Conservation (phyloP, 2,888 invertebrate genomes). For the Perdita meconis region DNA sequence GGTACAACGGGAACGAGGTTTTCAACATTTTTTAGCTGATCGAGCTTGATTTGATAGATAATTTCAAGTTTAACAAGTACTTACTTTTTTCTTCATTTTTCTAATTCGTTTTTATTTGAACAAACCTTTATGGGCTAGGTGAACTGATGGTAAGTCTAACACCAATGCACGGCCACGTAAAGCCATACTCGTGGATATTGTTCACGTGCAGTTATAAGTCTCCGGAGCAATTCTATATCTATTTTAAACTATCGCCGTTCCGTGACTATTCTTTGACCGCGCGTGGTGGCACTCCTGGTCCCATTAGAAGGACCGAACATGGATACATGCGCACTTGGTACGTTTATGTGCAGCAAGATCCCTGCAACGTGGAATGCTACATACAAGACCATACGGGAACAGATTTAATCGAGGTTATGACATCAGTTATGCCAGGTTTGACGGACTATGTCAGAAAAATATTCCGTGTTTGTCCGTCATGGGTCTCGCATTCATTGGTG, state of each 20-base stretch:
- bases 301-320: constrained; percentile 57
- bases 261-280: constrained; percentile 71
- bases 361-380: constrained; percentile 77
- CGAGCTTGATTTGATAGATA: no score
- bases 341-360: constrained; percentile 77
- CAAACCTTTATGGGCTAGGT: constrained; percentile 72
- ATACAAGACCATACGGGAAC: constrained; percentile 72
- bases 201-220: constrained; percentile 86
- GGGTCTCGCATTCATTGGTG: constrained; percentile 5
- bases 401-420: constrained; percentile 76
- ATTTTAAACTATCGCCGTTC: constrained; percentile 79
- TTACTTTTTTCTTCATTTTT: no score
- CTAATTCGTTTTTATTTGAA: neutral
- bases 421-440: constrained; percentile 80
- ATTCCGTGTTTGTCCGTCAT: constrained; percentile 71
- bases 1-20: constrained; percentile 64
- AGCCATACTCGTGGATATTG: constrained; percentile 82
- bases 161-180: constrained; percentile 83
- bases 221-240: constrained; percentile 81
- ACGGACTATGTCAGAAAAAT: constrained; percentile 32
- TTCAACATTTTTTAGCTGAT: neutral
- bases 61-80: no score
- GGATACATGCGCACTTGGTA: constrained; percentile 77
- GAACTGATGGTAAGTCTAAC: constrained; percentile 85
- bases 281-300: constrained; percentile 51